phyloP scores from a whole-genome alignment of 2,113 vertebrate species.

The Turdus rufiventris region DNA sequence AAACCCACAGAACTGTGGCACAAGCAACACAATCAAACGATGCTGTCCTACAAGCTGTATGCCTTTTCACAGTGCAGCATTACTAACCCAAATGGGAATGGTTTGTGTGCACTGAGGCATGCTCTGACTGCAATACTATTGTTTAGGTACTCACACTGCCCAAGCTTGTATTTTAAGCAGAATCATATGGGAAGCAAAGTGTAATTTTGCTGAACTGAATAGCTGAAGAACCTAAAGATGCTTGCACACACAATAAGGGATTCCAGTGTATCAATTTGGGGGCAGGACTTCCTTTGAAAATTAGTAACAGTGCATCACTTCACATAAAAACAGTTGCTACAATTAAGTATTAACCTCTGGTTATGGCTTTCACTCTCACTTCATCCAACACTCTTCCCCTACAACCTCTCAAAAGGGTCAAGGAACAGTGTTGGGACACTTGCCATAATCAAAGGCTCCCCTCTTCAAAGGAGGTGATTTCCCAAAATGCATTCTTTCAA shows the following conservation, averaged over 20 bases:
- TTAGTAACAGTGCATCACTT: accelerated
- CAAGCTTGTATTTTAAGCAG: background rate
- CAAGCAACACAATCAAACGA: accelerated
- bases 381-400: background rate
- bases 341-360: background rate
- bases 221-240: background rate
- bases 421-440: accelerated
- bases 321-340: background rate
- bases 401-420: accelerated
- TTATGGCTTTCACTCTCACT: background rate
- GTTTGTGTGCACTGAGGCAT: background rate
- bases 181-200: accelerated
- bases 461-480: accelerated
- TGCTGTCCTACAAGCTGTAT: accelerated
- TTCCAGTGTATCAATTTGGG: accelerated
- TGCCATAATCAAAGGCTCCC: accelerated
- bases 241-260: accelerated
- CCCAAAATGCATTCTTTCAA: background rate
- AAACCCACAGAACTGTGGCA: background rate
- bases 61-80: background rate
- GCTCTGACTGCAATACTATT: background rate
- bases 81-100: background rate
- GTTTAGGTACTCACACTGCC: background rate
- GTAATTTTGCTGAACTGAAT: background rate
- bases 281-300: background rate